phyloP scores from a whole-genome alignment of 2,797 vertebrate genomes.

The Avahi laniger region DNA sequence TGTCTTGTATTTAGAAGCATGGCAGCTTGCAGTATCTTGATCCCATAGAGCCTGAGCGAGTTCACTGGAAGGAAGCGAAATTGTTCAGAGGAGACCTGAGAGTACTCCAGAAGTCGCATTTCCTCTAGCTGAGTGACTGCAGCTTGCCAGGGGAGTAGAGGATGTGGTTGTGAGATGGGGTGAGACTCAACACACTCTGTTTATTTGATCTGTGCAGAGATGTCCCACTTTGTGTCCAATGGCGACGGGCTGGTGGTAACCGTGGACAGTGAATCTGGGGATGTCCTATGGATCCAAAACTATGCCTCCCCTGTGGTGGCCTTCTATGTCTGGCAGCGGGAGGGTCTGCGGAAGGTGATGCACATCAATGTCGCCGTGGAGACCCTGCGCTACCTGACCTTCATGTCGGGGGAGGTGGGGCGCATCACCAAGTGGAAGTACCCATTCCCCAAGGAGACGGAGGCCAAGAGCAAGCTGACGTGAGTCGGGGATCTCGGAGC shows the following conservation, averaged over 20 bases:
- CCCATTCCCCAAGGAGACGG: constrained; percentile 95
- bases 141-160: background rate
- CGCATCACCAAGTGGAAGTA: constrained; percentile 99
- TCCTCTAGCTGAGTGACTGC: background rate
- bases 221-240: constrained; percentile 98
- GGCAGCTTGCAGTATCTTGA: background rate
- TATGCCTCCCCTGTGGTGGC: constrained; percentile 98
- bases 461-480: constrained; percentile 97
- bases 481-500: constrained; percentile 81
- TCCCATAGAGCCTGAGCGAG: background rate
- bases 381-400: constrained; percentile 97
- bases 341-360: constrained; percentile 93
- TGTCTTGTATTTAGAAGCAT: background rate
- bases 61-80: background rate
- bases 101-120: constrained; percentile 5
- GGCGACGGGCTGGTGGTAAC: constrained; percentile 98
- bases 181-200: background rate
- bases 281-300: constrained; percentile 97
- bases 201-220: constrained; percentile 85
- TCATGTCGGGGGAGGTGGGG: constrained; percentile 97
- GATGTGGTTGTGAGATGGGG: background rate
- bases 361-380: constrained; percentile 97
- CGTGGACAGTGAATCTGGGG: constrained; percentile 96
- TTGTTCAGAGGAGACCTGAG: background rate
- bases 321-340: constrained; percentile 97